Conservation (phyloP, 2,888 invertebrate genomes). For the Brenthis ino region DNA sequence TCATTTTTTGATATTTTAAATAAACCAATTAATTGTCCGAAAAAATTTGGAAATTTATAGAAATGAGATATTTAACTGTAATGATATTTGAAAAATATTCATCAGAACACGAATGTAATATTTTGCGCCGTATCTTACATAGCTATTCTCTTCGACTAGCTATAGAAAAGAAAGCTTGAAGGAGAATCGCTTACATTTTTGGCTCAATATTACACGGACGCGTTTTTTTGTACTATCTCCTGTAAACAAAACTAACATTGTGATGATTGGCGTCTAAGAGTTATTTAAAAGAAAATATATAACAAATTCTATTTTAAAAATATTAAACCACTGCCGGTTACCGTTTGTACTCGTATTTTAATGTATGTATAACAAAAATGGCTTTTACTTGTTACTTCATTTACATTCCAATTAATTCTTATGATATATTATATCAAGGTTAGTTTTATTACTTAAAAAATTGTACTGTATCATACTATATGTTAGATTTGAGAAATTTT, state of each 20-base stretch:
- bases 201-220: neutral
- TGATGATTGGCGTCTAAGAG: conserved; percentile 3
- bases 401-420: conserved; percentile 14
- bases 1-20: neutral
- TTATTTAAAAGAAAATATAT: conserved; percentile 15
- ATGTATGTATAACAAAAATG: neutral
- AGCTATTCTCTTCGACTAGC: conserved; percentile 8
- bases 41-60: neutral
- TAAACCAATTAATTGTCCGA: neutral
- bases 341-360: conserved; percentile 2
- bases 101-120: neutral
- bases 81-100: too few relatives aligned
- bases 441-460: conserved; percentile 3
- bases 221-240: conserved; percentile 2
- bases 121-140: neutral
- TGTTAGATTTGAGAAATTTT: conserved; percentile 19
- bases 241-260: neutral
- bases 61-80: too few relatives aligned
- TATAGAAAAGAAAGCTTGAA: conserved; percentile 2
- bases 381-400: conserved; percentile 1
- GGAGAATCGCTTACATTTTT: neutral
- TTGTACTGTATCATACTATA: neutral
- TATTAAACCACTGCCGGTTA: conserved; percentile 26
- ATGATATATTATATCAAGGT: neutral
- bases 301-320: conserved; percentile 19